phyloP scores from a whole-genome alignment of 1,140 invertebrate species.

The Parapsyche elsis region DNA sequence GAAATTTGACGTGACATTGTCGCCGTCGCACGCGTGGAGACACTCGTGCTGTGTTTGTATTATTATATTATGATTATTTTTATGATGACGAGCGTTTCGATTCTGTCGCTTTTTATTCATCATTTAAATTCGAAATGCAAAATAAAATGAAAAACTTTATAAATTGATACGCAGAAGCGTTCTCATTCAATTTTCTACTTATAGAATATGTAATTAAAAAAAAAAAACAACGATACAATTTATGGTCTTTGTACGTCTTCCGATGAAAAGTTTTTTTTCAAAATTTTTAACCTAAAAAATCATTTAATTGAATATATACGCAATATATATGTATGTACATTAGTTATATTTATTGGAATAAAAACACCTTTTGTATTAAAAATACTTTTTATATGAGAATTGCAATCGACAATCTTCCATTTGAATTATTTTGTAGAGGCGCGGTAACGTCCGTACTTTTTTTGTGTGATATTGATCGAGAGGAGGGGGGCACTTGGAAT shows the following conservation, averaged over 20 bases:
- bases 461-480: neutral
- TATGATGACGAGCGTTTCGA: slow-evolving; percentile 5
- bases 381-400: slow-evolving; percentile 1
- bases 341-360: neutral
- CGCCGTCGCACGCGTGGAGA: too few species aligned
- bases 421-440: neutral
- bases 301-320: too few species aligned
- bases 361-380: neutral
- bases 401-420: slow-evolving; percentile 30
- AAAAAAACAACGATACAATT: neutral
- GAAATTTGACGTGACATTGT: too few species aligned
- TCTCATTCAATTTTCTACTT: slow-evolving; percentile 11
- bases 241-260: slow-evolving; percentile 11
- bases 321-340: neutral
- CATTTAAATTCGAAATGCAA: slow-evolving; percentile 10
- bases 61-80: slow-evolving; percentile 16
- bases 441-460: neutral
- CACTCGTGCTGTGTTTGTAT: neutral
- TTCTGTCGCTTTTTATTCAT: slow-evolving; percentile 3
- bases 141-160: neutral
- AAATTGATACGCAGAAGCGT: neutral
- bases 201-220: neutral
- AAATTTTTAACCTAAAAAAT: neutral
- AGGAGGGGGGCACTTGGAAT: neutral
- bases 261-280: neutral